phyloP scores from a whole-genome alignment of 2,888 invertebrate genomes.

The Phanerotoma sp. region DNA sequence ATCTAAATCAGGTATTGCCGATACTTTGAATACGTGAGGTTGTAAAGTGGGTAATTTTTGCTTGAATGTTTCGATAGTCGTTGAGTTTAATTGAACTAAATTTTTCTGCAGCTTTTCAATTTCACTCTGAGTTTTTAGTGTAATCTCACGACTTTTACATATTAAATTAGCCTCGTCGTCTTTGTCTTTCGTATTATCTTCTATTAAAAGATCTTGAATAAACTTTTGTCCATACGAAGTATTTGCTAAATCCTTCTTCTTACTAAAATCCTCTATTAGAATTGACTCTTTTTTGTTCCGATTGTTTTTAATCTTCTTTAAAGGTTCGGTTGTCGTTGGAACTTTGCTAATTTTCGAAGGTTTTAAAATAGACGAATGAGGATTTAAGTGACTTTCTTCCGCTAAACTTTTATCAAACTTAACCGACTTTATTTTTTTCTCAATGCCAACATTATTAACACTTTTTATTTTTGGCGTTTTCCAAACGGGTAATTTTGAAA shows the following conservation, averaged over 20 bases:
- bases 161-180: neutral
- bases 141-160: constrained; percentile 38
- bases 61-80: constrained; percentile 45
- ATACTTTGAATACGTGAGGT: constrained; percentile 22
- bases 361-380: constrained; percentile 15
- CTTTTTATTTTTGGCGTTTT: constrained; percentile 28
- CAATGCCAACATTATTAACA: constrained; percentile 19
- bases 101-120: constrained; percentile 46
- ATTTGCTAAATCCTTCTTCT: too few relatives aligned
- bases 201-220: too few relatives aligned
- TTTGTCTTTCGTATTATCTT: too few relatives aligned
- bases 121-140: constrained; percentile 42
- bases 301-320: constrained; percentile 16
- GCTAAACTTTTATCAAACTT: constrained; percentile 38
- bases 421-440: constrained; percentile 37
- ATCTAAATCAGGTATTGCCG: constrained; percentile 30
- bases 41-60: constrained; percentile 37
- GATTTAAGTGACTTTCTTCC: constrained; percentile 34
- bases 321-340: constrained; percentile 37
- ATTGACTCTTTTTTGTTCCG: neutral
- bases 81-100: constrained; percentile 44
- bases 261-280: too few relatives aligned
- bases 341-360: constrained; percentile 29
- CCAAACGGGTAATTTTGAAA: constrained; percentile 29
- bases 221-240: too few relatives aligned